Evolutionary conservation across 2,797 vertebrate genomes (phyloP).

Genomic region (Cossypha heuglini): DNA sequence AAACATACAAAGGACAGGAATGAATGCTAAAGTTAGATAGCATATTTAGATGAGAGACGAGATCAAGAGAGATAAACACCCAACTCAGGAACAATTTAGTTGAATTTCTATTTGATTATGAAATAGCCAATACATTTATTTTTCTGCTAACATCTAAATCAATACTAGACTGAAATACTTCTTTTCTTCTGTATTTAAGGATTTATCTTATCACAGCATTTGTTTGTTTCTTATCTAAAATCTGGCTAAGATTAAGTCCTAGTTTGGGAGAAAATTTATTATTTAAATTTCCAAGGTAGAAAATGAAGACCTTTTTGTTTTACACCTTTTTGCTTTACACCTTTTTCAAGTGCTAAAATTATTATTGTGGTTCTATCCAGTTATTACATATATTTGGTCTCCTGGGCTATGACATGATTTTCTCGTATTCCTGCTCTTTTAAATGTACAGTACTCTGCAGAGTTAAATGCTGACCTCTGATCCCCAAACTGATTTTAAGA

Average conservation of each 20-base stretch:
- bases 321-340: background rate
- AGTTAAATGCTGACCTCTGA: background rate
- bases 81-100: background rate
- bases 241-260: background rate
- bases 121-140: background rate
- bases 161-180: background rate
- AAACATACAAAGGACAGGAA: background rate
- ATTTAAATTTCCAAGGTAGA: background rate
- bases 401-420: background rate
- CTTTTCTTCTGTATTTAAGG: background rate
- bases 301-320: background rate
- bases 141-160: background rate
- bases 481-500: background rate
- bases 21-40: background rate
- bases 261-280: background rate
- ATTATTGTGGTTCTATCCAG: background rate
- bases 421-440: background rate
- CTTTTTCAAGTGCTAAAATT: background rate
- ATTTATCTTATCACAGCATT: background rate
- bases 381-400: background rate
- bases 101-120: background rate
- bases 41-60: background rate
- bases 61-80: background rate
- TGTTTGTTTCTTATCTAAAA: background rate
- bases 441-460: background rate